Evolutionary conservation across 2,797 vertebrate genomes (phyloP).

Genomic region (Aselliscus stoliczkanus): DNA sequence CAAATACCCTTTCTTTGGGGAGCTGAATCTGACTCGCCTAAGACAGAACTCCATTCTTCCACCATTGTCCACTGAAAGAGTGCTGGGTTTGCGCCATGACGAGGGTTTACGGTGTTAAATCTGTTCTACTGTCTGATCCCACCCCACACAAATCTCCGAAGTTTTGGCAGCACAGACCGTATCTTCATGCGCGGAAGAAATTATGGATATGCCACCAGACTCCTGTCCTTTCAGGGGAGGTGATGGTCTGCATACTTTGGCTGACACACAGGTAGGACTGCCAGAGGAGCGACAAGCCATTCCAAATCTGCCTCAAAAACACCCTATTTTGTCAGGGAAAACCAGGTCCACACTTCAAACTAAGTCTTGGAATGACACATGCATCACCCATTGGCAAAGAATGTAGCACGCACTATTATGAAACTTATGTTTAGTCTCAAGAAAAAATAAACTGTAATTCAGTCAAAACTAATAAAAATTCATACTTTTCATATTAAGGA

Average conservation of each 20-base stretch:
- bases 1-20: neutral
- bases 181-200: neutral
- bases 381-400: conserved; percentile 48
- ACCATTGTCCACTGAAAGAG: rapidly evolving
- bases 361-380: conserved; percentile 32
- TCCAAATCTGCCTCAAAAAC: conserved; percentile 34
- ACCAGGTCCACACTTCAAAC: conserved; percentile 59
- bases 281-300: conserved; percentile 29
- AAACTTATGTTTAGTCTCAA: conserved; percentile 73
- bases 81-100: rapidly evolving
- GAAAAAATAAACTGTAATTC: conserved; percentile 68
- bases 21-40: neutral
- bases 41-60: neutral
- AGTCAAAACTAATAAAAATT: conserved; percentile 70
- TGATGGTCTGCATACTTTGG: conserved; percentile 36
- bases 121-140: neutral
- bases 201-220: neutral
- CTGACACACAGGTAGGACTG: neutral
- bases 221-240: neutral
- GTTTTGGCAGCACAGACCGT: neutral
- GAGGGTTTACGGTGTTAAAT: neutral
- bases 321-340: conserved; percentile 54
- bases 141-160: neutral
- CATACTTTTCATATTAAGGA: conserved; percentile 60
- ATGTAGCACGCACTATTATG: neutral